Evolutionary conservation across 2,888 invertebrate genomes (phyloP), one percentile per base, ranked within the genome.

Genomic region (Caenorhabditis virilis): DNA sequence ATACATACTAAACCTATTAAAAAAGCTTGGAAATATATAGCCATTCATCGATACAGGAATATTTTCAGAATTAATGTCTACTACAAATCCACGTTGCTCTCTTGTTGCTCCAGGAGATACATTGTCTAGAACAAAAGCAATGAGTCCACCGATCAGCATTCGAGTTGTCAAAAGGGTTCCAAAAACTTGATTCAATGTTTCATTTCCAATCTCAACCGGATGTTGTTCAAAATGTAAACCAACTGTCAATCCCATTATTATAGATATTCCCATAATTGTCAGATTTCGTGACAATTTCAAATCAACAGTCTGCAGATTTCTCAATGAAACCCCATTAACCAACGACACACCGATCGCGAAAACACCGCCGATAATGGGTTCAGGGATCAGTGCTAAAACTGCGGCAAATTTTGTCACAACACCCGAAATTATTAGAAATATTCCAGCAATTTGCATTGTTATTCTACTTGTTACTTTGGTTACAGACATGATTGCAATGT

Each of bases 81-180:
- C 46, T 38, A 51, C 63, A 54, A 77, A 70, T 16, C 78, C 78
- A 2, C 78, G 59, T 45, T 78, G 71, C 22, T 61, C 53, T 30
- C 63, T 56, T 13, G 76, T 78, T 1, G 73, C 77, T 15, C 70
- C 43, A 15, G 72, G 65, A 4, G 48, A 33, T 16, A 66, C 62
- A 25, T 61, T 61, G 65, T 86, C 86, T 38, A 86, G 72, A 30
- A 85, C 54, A 63, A 85, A 85, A 1, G 85, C 85, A 11, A 83
- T 49, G 1, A 84, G 47, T 1, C 86, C 86, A 11, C 85, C 86
- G 4, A 85, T 83, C 64, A 86, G 60, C 82, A 82, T 80, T 56
- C 69, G 50, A 25, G 78, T 80, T 15, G 64, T 67, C 5, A 79
- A 49, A 49, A 80, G 62, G 43, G 78, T 76, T 52, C 71, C 73